phyloP scores from a whole-genome alignment of 2,113 vertebrate genomes.

The Mesembrinibis cayennensis region DNA sequence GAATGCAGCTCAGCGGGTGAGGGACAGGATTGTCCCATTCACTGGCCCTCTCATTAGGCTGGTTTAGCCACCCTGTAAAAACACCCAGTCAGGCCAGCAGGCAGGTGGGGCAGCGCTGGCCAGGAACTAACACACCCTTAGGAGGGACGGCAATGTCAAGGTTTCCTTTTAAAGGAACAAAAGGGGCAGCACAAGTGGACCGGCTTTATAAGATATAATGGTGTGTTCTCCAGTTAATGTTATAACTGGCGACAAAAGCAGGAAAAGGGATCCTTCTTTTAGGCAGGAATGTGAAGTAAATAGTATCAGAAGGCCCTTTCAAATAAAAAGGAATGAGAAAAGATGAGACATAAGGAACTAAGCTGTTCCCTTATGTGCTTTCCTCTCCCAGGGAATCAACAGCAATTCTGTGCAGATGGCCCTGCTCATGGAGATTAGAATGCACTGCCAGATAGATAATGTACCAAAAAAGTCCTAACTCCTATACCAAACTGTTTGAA shows the following conservation, averaged over 20 bases:
- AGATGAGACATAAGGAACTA: background rate
- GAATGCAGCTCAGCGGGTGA: background rate
- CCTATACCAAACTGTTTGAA: background rate
- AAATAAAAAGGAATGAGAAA: background rate
- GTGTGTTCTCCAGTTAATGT: background rate
- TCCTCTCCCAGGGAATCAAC: background rate
- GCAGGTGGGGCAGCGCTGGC: background rate
- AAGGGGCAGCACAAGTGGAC: background rate
- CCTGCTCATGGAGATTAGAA: background rate
- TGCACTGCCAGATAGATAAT: background rate
- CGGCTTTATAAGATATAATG: background rate
- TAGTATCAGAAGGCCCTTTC: background rate
- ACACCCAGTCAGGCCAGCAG: accelerated
- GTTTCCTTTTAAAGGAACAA: background rate
- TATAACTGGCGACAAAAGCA: background rate
- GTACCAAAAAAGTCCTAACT: background rate
- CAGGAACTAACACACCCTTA: background rate
- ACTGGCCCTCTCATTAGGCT: background rate
- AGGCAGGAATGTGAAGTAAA: background rate
- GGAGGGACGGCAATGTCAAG: background rate
- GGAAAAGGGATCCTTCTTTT: background rate
- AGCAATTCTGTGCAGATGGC: background rate
- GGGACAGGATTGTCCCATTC: background rate
- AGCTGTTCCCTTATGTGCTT: background rate
- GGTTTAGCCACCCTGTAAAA: background rate